Evolutionary conservation across 92 coral and sea anemone genomes (phyloP).

Genomic region (Umimayanthus chanpuru): DNA sequence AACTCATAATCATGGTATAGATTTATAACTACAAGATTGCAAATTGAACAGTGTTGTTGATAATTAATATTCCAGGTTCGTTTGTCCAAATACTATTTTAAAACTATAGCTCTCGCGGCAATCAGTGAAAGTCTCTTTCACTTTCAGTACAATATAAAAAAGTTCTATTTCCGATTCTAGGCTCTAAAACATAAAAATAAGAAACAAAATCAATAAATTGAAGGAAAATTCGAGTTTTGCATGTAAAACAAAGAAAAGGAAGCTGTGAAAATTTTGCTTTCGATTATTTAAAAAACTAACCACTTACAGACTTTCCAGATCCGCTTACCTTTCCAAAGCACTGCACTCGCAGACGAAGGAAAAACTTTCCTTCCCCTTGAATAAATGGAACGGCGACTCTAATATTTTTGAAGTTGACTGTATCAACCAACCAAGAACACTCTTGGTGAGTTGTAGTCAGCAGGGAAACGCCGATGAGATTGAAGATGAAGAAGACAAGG

Average conservation of each 20-base stretch:
- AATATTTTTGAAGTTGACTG: conserved; percentile 42
- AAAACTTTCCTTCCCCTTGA: conserved; percentile 58
- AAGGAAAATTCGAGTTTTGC: too few species aligned
- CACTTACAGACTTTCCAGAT: conserved; percentile 30
- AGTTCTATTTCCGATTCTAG: too few species aligned
- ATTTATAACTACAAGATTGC: too few species aligned
- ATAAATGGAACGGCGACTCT: conserved; percentile 42
- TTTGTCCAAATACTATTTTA: too few species aligned
- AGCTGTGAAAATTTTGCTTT: too few species aligned
- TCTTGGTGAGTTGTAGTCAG: conserved; percentile 9
- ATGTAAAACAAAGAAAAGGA: too few species aligned
- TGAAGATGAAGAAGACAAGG: neutral
- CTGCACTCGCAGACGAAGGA: conserved; percentile 62
- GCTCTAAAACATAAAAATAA: too few species aligned
- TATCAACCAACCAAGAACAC: conserved; percentile 65
- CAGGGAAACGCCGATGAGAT: neutral
- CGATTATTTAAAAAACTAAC: neutral
- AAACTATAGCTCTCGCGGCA: too few species aligned
- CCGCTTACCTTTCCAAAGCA: conserved; percentile 66
- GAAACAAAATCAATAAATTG: too few species aligned
- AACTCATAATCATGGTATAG: too few species aligned
- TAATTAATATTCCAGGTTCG: too few species aligned
- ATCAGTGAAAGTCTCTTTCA: neutral
- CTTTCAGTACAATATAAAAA: neutral
- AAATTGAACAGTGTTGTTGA: too few species aligned